phyloP scores from a whole-genome alignment of 2,113 vertebrate genomes.

The Mormyrus iriodes region DNA sequence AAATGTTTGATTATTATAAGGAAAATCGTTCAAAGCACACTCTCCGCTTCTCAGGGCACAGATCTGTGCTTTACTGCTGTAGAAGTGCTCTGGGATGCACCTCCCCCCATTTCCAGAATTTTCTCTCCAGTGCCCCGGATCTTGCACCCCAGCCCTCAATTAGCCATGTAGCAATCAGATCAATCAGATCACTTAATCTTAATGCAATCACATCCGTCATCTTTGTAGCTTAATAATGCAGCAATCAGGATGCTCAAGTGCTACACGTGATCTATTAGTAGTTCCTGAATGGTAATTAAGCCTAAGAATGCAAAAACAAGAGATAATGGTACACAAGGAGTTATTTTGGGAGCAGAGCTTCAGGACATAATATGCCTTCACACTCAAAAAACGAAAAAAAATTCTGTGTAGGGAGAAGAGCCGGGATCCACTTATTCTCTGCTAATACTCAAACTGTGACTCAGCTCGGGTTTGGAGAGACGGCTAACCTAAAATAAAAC shows the following conservation, averaged over 20 bases:
- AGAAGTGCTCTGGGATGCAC: background rate
- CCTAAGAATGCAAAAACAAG: constrained; percentile 15
- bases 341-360: background rate
- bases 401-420: background rate
- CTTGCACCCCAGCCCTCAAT: background rate
- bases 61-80: background rate
- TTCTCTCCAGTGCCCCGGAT: background rate
- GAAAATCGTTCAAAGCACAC: background rate
- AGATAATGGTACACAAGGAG: background rate
- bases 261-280: constrained; percentile 41
- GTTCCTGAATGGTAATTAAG: constrained; percentile 35
- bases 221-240: constrained; percentile 21
- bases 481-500: background rate
- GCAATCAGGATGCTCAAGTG: constrained; percentile 31
- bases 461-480: background rate
- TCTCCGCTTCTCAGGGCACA: background rate
- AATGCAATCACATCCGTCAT: constrained; percentile 28
- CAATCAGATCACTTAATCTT: constrained; percentile 20
- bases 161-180: constrained; percentile 45
- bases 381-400: background rate
- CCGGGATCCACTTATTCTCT: background rate
- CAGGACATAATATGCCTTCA: background rate
- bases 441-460: background rate
- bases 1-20: background rate
- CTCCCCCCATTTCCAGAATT: background rate